A percentile compares a stretch with the other conserved stretches of the same genome.
Evolutionary conservation across 2,113 vertebrate species (phyloP).

Genomic region (Reinhardtius hippoglossoides): DNA sequence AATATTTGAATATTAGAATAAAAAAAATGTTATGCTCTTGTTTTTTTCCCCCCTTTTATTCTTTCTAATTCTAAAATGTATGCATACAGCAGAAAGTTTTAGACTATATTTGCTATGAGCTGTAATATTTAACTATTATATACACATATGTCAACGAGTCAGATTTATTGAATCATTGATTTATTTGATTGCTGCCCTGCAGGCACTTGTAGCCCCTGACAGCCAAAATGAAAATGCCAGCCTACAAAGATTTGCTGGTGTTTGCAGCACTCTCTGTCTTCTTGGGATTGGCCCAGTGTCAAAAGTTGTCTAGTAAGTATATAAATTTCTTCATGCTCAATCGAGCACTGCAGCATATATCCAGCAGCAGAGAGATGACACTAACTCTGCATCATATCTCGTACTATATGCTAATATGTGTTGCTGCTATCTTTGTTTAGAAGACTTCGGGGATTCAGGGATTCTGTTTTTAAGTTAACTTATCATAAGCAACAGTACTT

Average conservation of each 20-base stretch:
- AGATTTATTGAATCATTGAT: conserved; percentile 1
- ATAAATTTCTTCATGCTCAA: neutral
- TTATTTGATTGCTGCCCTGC: conserved; percentile 31
- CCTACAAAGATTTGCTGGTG: conserved; percentile 67
- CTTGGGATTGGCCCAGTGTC: conserved; percentile 64
- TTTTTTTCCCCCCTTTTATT: neutral
- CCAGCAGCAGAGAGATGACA: neutral
- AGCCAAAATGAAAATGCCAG: conserved; percentile 64
- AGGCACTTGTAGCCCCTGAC: conserved; percentile 69
- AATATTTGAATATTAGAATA: neutral
- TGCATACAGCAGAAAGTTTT: neutral
- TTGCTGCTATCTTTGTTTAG: neutral
- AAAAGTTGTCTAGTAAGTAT: conserved; percentile 83
- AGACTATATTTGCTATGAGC: neutral
- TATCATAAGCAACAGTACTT: too few relatives aligned
- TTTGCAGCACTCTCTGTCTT: conserved; percentile 67
- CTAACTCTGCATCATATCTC: neutral
- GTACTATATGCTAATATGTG: neutral
- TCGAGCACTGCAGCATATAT: neutral
- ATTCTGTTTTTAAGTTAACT: too few relatives aligned
- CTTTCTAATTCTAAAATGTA: neutral
- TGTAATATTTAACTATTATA: neutral
- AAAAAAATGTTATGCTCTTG: neutral
- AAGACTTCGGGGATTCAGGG: too few relatives aligned
- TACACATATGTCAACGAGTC: neutral